Evolutionary conservation across 2,113 vertebrate species (phyloP).

Genomic region (Forbesichthys papilliferus): DNA sequence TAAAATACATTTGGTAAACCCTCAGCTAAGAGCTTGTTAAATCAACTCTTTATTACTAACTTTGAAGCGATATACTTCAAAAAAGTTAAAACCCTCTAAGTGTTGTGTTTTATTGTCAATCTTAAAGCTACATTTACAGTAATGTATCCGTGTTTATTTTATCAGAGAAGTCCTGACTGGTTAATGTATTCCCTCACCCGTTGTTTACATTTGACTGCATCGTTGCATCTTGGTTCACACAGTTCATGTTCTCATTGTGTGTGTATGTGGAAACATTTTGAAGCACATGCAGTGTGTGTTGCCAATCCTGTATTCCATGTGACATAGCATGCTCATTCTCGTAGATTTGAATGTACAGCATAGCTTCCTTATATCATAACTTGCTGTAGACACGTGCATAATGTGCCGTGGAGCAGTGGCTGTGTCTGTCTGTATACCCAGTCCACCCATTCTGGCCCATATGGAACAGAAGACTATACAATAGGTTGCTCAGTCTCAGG

Average conservation of each 20-base stretch:
- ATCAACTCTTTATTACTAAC: too few species aligned
- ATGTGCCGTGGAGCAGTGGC: not conserved
- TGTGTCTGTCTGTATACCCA: not conserved
- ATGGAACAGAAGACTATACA: constrained; percentile 56
- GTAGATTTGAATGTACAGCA: constrained; percentile 5
- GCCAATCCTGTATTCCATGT: constrained; percentile 45
- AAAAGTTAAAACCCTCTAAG: too few species aligned
- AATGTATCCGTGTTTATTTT: not conserved
- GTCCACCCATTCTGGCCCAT: constrained; percentile 34
- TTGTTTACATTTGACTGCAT: constrained; percentile 43
- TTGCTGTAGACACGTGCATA: too few species aligned
- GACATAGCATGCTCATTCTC: constrained; percentile 52
- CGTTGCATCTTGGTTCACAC: not conserved
- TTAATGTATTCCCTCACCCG: constrained; percentile 8
- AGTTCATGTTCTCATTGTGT: not conserved
- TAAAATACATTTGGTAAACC: too few species aligned
- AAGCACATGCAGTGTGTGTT: constrained; percentile 21
- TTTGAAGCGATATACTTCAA: too few species aligned
- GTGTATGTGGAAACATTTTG: constrained; percentile 54
- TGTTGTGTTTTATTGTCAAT: too few species aligned
- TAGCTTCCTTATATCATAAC: constrained; percentile 32
- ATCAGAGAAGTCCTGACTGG: constrained; percentile 34
- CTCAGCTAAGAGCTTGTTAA: too few species aligned
- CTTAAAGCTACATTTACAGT: too few species aligned
- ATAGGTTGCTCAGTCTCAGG: constrained; percentile 10